These are phyloP conservation scores for Tethea ocularis DNA, from an alignment of 2,888 invertebrate species.

Conservation along the genomic window DNA sequence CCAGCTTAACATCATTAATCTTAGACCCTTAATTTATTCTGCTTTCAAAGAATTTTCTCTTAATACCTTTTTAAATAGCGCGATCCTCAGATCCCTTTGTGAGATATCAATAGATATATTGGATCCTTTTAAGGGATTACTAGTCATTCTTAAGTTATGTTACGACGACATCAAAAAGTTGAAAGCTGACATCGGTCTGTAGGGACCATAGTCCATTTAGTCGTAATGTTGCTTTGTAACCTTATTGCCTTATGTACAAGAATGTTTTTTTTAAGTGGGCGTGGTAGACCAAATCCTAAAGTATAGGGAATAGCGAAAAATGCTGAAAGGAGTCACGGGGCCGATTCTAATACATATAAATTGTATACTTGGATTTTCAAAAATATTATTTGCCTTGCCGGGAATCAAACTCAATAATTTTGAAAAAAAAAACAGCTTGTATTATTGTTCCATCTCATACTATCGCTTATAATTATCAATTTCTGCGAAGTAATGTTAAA, in stretches of 20 bases:
- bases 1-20: neutral
- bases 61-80: neutral
- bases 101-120: neutral
- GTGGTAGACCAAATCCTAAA: too few species aligned
- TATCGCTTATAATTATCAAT: too few species aligned
- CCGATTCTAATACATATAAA: too few species aligned
- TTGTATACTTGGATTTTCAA: too few species aligned
- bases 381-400: too few species aligned
- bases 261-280: too few species aligned
- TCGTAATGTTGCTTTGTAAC: neutral
- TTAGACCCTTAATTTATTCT: constrained; percentile 2
- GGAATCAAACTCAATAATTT: too few species aligned
- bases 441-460: too few species aligned
- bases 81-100: neutral
- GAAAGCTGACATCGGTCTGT: neutral
- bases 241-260: neutral
- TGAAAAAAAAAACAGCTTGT: too few species aligned
- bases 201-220: neutral
- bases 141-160: neutral
- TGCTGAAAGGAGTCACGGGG: too few species aligned
- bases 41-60: neutral
- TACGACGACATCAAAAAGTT: neutral
- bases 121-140: constrained; percentile 2
- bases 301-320: too few species aligned
- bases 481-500: too few species aligned